Base-by-base conservation (phyloP, 2,888 invertebrate species). In the Glaucopsyche alexis region DNA sequence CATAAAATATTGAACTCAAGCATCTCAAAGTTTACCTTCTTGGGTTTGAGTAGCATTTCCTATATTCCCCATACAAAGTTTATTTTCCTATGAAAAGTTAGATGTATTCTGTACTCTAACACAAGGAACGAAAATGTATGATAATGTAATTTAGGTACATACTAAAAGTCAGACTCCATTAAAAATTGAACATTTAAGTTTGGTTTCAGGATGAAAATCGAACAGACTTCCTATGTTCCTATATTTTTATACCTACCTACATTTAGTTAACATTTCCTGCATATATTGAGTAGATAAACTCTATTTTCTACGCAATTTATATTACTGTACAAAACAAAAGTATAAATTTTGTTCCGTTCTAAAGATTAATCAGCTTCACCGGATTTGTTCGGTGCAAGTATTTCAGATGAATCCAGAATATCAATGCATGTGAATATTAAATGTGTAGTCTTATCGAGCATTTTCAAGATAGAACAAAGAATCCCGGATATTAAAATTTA, bases 351-450 rank as follows among this genome's bases (percentile, higher is more conserved):
- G 19, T 55, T 55, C 11, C 19, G 14, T 60, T 60, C 60, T 29
- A 60, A 38, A 60, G 60, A 38, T 60, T 60, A 60, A 60, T 60
- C 60, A 60, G 38, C 6, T 38, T 60, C 38, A 29, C 60, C 38
- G 60, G 60, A 60, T 60, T 60, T 60, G 29, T 60, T 13, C 60
- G 29, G 38, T 13, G 60, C 29, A 60, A 60, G 55, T 19, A 60
- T 60, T 38, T 29, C 13, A 60, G 60, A 60, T 60, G 60, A 60
- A 60, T 60, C 38, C 60, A 29, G 60, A 60, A 60, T 60, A 60
- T 60, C 60, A 29, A 60, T 60, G 60, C 38, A 60, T 13, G 38
- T 60, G 38, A 60, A 60, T 60, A 60, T 60, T 60, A 29, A 29
- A 60, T 60, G 29, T 55, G 19, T 55, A 55, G 55, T 60, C 13